phyloP scores from a whole-genome alignment of 2,797 vertebrate species.

The Molothrus aeneus region DNA sequence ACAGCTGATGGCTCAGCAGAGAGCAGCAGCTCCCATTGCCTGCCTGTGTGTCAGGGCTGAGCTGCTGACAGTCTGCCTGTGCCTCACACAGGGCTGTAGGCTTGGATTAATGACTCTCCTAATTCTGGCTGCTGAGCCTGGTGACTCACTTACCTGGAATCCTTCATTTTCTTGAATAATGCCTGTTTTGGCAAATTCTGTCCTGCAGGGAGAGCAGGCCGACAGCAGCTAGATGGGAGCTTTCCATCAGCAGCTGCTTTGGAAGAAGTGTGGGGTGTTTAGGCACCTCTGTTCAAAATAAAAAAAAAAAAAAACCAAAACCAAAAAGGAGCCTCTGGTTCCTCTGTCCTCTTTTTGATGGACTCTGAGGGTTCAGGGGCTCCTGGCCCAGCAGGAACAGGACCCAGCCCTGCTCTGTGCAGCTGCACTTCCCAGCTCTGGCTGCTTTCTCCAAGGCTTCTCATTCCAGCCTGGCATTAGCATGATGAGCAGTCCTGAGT shows the following conservation, averaged over 20 bases:
- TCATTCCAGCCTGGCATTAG: not conserved
- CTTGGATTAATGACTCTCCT: not conserved
- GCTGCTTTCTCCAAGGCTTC: not conserved
- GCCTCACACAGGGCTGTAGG: not conserved
- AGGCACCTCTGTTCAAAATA: not conserved
- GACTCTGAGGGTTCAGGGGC: not conserved
- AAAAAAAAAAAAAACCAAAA: not conserved
- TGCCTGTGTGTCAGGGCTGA: not conserved
- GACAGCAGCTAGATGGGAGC: not conserved
- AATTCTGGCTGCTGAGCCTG: not conserved
- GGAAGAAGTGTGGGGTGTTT: not conserved
- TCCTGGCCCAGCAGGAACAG: not conserved
- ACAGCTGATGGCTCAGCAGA: not conserved
- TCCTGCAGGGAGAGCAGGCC: not conserved
- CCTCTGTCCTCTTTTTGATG: not conserved
- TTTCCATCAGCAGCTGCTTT: not conserved
- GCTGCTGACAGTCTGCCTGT: not conserved
- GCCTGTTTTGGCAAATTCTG: not conserved
- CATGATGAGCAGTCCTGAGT: not conserved
- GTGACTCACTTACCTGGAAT: constrained; percentile 22
- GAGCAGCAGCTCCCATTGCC: not conserved
- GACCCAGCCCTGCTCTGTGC: not conserved
- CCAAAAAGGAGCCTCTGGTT: not conserved
- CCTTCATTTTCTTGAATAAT: constrained; percentile 23
- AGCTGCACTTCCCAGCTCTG: not conserved